Evolutionary conservation across 2,113 vertebrate genomes (phyloP), one percentile per base, ranked within the genome.

Genomic region (Amblyopsis rosae): DNA sequence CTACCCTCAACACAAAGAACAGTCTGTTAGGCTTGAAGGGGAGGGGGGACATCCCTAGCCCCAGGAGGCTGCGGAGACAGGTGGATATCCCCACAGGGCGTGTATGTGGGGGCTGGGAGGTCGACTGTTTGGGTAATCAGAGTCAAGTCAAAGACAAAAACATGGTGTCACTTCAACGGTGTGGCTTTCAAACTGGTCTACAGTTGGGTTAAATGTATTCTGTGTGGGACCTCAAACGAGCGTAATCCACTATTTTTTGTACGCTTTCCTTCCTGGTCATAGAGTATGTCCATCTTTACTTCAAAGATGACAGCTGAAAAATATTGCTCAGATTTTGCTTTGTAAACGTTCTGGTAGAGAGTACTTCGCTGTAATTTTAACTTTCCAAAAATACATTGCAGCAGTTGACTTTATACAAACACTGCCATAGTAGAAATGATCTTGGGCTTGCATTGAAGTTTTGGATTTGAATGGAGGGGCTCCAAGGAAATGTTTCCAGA

Each of bases 41-140:
- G 72, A 3, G 9, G 46, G 75, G 74, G 49, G 53, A 19, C 50
- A 6, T 59, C 83, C 83, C 80, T 85, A 74, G 83, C 83, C 83
- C 80, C 86, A 74, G 83, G 78, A 90, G 78, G 86, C 72, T 77
- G 72, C 60, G 63, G 70, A 64, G 79, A 89, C 85, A 87, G 86
- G 90, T 90, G 86, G 85, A 75, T 81, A 83, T 88, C 82, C 81
- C 86, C 87, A 60, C 75, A 70, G 83, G 90, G 87, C 67, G 72
- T 87, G 80, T 76, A 65, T 47, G 69, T 57, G 84, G 86, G 84
- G 86, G 85, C 77, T 77, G 80, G 84, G 83, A 65, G 56, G 73
- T 65, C 59, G 77, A 80, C 56, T 69, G 33, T 51, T 64, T 76
- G 50, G 69, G 77, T 67, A 76, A 89, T 84, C 55, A 76, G 81